Base-by-base conservation (phyloP, 2,113 vertebrate genomes). In the Vimba vimba region DNA sequence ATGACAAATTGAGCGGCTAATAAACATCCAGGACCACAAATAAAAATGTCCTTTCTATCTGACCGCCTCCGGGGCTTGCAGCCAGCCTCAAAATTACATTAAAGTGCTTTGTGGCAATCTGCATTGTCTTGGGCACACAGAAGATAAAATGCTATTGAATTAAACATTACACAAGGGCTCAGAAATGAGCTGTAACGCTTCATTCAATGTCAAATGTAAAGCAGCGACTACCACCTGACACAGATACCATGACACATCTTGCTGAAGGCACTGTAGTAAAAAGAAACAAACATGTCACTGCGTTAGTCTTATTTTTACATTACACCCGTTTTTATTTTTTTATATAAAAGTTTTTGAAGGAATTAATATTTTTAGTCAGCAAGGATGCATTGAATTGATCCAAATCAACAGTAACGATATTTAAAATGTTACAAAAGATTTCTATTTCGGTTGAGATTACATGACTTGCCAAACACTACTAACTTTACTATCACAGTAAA, bases 81-180 rank as follows among this genome's bases (percentile, higher is more conserved):
- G 78, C 57, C 78, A 80, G 36, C 6, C n/a, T 80, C 9, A 1
- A 33, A 74, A 59, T 69, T 50, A 62, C 52, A 85, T 43, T 78
- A 85, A 78, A 76, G 57, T 9, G 4, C 30, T 69, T 50, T 78
- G 71, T 64, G 13, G 27, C 25, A 43, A 78, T 30, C 36, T 60
- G 55, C 47, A 87, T 47, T 68, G 27, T 81, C 77, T 59, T n/a
- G 33, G 55, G 68, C 36, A 59, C 77, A 17, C 21, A 66, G 59
- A 64, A 80, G 79, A 80, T 80, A 27, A 80, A 80, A 30, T 47
- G 13, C 25, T 81, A 43, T 73, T 60, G 23, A 85, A 83, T 83
- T 73, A 27, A 75, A 69, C 4, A 12, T 25, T 64, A 62, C 13
- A 15, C 43, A 69, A 23, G 33, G 25, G 21, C 47, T 60, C 6